Base-by-base conservation (phyloP, 2,888 invertebrate genomes). In the Thyatira batis region DNA sequence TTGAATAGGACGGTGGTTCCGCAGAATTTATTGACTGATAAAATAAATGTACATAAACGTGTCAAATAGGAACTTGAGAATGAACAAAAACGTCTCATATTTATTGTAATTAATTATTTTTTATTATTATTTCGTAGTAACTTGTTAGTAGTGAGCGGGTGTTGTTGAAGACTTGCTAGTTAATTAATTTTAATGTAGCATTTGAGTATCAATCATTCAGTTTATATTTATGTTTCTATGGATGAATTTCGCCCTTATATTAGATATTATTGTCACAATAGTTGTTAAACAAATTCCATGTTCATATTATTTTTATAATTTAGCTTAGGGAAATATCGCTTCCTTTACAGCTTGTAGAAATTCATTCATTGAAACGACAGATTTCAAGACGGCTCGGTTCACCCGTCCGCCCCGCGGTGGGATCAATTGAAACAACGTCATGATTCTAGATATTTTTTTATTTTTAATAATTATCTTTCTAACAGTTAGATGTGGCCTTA, bases 11-110 rank as follows among this genome's bases (percentile, higher is more conserved):
- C 20, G 63, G 69, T 65, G 63, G 71, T 74, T 76, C 71, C 69
- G 70, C 76, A 74, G 71, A 80, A 74, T 80, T 81, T 73, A 82
- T 71, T 78, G 89, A 89, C 89, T 89, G 89, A 89, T 87, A 79
- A 80, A 76, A 68, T 69, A 70, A 45, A 50, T 89, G 87, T 88
- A 87, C 74, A 89, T 89, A 87, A 23, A 69, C 69, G 71, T 80
- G 79, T 82, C 80, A 80, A 80, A 82, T 79, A 72, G 63, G 76
- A 83, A 83, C 82, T 85, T 82, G 83, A 82, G 80, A 85, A 85
- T 74, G 86, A 88, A 87, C 87, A 88, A 89, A 82, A 76, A 73
- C 61, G 78, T 88, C 87, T 88, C 85, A 85, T 89, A 89, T 89
- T 88, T 89, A 87, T 88, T 87, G 39, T 39, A 39, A 80, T 76